A percentile compares a stretch with the other conserved stretches of the same genome.
Evolutionary conservation across 2,113 vertebrate genomes (phyloP).

Genomic region (Cephalopterus ornatus): DNA sequence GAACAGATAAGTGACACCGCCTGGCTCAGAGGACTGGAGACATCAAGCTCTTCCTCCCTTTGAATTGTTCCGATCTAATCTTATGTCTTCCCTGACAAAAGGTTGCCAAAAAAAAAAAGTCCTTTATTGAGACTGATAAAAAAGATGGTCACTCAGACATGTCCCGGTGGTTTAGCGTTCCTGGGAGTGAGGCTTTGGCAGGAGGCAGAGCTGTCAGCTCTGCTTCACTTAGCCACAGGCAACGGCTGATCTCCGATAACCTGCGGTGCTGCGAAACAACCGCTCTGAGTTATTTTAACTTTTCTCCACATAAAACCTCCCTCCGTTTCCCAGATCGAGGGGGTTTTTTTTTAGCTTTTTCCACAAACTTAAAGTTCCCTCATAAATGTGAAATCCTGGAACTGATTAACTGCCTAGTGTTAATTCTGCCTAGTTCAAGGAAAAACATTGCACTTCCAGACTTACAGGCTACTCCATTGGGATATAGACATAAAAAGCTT

Average conservation of each 20-base stretch:
- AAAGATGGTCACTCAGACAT: neutral
- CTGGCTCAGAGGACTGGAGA: neutral
- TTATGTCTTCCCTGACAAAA: neutral
- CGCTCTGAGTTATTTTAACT: neutral
- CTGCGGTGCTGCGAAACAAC: neutral
- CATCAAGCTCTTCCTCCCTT: neutral
- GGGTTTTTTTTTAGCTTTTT: neutral
- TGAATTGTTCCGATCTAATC: neutral
- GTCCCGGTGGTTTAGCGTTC: neutral
- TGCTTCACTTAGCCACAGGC: neutral
- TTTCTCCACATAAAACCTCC: neutral
- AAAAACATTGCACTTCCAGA: neutral
- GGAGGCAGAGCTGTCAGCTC: neutral
- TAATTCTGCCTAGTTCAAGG: conserved; percentile 32
- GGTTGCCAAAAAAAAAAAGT: neutral
- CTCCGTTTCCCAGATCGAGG: neutral
- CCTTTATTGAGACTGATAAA: neutral
- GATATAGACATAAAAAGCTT: neutral
- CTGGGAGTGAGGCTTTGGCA: neutral
- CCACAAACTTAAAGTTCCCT: neutral
- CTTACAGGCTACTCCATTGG: neutral
- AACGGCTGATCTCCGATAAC: neutral
- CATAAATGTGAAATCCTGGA: conserved; percentile 23
- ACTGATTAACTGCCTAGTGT: conserved; percentile 27
- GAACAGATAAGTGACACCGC: neutral